Base-by-base conservation (phyloP, 2,113 vertebrate species). In the Megalops atlanticus region DNA sequence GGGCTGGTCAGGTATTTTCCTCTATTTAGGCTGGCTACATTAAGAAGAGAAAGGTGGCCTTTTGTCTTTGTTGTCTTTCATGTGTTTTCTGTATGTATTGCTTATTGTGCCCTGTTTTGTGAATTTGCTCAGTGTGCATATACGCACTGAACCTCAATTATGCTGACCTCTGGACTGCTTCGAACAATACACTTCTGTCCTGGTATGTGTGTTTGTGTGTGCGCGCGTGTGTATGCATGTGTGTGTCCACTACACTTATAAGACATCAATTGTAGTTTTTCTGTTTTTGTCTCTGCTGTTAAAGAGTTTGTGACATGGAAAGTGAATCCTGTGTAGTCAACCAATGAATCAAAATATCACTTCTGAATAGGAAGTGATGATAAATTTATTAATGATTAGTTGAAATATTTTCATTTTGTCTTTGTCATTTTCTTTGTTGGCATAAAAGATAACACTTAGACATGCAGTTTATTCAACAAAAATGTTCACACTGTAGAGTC, bases 1-100 rank as follows among this genome's bases (percentile, higher is more conserved):
- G 71, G 82, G 69, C 84, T 74, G 81, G 87, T 88, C 81, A 85
- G 82, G 85, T 89, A 86, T 85, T 83, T 85, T 84, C 81, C 83
- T 43, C 35, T 16, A 77, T 15, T 86, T 40, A 77, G 76, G 54
- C 86, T 80, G 74, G 64, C 79, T 79, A 33, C 75, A 71, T 79
- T 78, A 84, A 83, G 58, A 74, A 79, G 83, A 84, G 74, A 79
- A n/a, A 5, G 47, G 77, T 31, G 24, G 2, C 41, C 36, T 39
- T 14, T 58, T 45, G 77, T 31, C 47, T 80, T 49, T 58, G 64
- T 73, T 79, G 12, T 35, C 27, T 27, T 79, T 76, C 21, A 40
- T 72, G 10, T 72, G 2, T 2, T n/a, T n/a, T 36, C 35, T 79
- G 39, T 70, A 40, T 70, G 72, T 18, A 39, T 16, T 24, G 24